These are phyloP conservation scores for Psix sp. DNA, from an alignment of 1,140 invertebrate species.

Conservation along the genomic window DNA sequence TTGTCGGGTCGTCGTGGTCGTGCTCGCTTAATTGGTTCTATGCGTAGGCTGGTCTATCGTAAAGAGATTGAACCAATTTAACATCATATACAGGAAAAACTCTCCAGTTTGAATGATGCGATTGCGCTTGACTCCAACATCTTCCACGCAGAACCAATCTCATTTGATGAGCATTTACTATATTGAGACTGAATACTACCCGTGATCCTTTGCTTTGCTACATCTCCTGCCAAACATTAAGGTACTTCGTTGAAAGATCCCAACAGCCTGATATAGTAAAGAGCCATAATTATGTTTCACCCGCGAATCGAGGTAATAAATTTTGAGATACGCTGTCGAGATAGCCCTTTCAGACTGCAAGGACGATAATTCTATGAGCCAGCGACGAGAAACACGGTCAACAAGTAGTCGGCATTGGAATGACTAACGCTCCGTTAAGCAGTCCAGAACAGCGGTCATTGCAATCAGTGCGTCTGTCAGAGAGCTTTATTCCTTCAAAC, in stretches of 20 bases:
- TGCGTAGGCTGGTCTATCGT: constrained; percentile 56
- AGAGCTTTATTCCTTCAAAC: constrained; percentile 21
- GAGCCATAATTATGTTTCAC: constrained; percentile 72
- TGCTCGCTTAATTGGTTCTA: constrained; percentile 70
- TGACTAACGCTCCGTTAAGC: constrained; percentile 56
- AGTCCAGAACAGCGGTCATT: constrained; percentile 59
- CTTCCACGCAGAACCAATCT: not conserved
- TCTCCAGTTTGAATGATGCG: constrained; percentile 7
- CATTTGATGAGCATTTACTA: constrained; percentile 19
- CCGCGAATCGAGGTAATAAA: constrained; percentile 68
- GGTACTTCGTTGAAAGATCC: constrained; percentile 34
- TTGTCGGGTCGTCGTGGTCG: no score
- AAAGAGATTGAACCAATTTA: constrained; percentile 47
- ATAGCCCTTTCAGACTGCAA: constrained; percentile 57
- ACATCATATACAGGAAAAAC: constrained; percentile 24
- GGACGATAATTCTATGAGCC: constrained; percentile 68
- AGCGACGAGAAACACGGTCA: constrained; percentile 65
- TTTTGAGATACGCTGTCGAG: constrained; percentile 67
- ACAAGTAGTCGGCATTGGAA: constrained; percentile 66
- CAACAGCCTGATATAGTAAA: constrained; percentile 58
- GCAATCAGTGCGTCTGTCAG: constrained; percentile 45
- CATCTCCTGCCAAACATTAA: constrained; percentile 20
- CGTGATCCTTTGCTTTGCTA: constrained; percentile 20
- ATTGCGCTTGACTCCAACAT: constrained; percentile 13
- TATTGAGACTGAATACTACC: constrained; percentile 9